These are phyloP conservation scores for Platycercus adscitus DNA, from an alignment of 2,113 vertebrate genomes.

Conservation along the genomic window DNA sequence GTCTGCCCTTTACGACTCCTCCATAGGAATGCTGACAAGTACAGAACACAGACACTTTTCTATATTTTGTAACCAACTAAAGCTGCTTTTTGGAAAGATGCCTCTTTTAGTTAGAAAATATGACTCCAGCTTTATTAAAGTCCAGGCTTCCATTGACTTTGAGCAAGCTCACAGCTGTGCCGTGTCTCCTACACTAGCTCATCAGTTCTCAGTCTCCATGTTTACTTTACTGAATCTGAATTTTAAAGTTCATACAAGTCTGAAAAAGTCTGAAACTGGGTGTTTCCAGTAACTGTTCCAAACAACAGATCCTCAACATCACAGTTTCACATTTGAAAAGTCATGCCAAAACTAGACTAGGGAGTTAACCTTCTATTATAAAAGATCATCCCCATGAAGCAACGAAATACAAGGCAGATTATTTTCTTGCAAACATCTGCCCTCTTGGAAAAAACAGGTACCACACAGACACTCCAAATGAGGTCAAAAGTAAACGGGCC, in stretches of 20 bases:
- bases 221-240: background rate
- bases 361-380: background rate
- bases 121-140: background rate
- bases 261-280: background rate
- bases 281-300: background rate
- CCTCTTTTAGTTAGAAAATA: background rate
- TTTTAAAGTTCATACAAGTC: background rate
- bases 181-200: accelerated
- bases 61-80: background rate
- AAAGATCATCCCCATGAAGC: background rate
- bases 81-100: background rate
- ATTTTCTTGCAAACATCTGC: background rate
- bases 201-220: background rate
- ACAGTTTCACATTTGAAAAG: background rate
- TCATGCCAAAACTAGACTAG: background rate
- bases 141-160: background rate
- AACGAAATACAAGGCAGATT: background rate
- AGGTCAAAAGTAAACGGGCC: background rate
- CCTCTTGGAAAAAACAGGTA: background rate
- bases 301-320: background rate
- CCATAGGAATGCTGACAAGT: accelerated
- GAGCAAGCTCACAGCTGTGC: background rate
- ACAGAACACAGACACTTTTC: background rate
- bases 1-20: background rate
- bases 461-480: background rate